Evolutionary conservation across 2,888 invertebrate genomes (phyloP), one percentile per base, ranked within the genome.

Genomic region (Scrobipalpa atriplicella): DNA sequence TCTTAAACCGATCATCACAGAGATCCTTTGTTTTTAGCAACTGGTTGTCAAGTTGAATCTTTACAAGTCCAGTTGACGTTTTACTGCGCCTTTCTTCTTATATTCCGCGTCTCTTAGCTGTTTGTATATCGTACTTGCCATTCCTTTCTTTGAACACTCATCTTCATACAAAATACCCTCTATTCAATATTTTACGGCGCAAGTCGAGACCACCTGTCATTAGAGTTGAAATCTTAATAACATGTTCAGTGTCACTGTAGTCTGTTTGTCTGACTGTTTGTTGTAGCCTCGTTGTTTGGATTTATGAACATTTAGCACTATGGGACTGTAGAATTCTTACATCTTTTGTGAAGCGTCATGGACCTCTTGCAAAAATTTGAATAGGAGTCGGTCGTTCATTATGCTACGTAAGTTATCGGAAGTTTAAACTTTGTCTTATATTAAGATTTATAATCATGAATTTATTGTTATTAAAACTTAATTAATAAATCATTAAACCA

Each of bases 151-250:
- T 41, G 39, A 41, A 41, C 70, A 70, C 69, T 71, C 68, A 52
- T 72, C 70, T 72, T 67, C 60, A 61, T 62, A 62, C 62, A 62
- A 41, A 62, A 62, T 51, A 62, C 38, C 39, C 72, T 72, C 70
- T 72, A 75, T 77, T 75, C 69, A 73, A 73, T 69, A 72, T 74
- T 72, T 72, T 73, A 70, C 69, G 66, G 71, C 61, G 67, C 68
- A 68, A 73, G 71, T 75, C 72, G 73, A 71, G 72, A 72, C 78
- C 62, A 62, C 47, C 70, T 78, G 79, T 76, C 79, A 80, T 76
- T 78, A 76, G 71, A 80, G 76, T 78, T 83, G 81, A 84, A 84
- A 85, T 83, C 81, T 82, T 84, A 85, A 84, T 84, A 84, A 81
- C 82, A 77, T 73, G 79, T 78, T 82, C 64, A 73, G 39, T 61